Evolutionary conservation across 1,140 invertebrate genomes (phyloP).

Genomic region (Drosophila kohkoa): DNA sequence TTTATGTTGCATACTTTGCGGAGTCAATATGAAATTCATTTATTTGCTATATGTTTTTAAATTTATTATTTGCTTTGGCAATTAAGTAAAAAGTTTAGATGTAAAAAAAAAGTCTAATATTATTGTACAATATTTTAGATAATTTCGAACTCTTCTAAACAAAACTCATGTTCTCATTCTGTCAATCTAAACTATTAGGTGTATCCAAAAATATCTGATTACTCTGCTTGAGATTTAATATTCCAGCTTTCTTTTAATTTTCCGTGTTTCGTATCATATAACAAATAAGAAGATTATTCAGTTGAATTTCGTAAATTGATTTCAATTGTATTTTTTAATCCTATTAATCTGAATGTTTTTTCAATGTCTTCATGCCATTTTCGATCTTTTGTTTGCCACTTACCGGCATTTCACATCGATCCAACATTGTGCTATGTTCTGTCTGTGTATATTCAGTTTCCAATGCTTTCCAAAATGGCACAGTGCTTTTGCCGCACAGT

Average conservation of each 20-base stretch:
- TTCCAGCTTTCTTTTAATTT: not conserved
- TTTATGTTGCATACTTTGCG: conserved; percentile 45
- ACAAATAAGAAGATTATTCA: conserved; percentile 8
- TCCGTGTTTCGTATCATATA: not conserved
- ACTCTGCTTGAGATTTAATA: no score
- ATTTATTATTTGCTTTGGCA: no score
- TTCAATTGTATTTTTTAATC: not conserved
- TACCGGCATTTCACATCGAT: conserved; percentile 85
- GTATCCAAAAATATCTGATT: not conserved
- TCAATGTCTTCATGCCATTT: not conserved
- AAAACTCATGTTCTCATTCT: no score
- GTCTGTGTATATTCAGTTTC: conserved; percentile 35
- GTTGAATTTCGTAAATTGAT: conserved; percentile 2
- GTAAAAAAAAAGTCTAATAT: no score
- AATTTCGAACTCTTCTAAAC: no score
- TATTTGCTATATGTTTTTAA: not conserved
- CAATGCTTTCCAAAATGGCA: conserved; percentile 61
- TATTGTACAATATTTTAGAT: no score
- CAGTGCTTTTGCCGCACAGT: conserved; percentile 51
- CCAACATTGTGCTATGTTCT: conserved; percentile 72
- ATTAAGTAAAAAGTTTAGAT: no score
- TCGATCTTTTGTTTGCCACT: conserved; percentile 35
- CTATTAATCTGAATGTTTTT: not conserved
- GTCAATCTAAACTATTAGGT: no score
- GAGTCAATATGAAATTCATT: not conserved